Evolutionary conservation across 2,888 invertebrate species (phyloP).

Genomic region (Cotesia congregata): DNA sequence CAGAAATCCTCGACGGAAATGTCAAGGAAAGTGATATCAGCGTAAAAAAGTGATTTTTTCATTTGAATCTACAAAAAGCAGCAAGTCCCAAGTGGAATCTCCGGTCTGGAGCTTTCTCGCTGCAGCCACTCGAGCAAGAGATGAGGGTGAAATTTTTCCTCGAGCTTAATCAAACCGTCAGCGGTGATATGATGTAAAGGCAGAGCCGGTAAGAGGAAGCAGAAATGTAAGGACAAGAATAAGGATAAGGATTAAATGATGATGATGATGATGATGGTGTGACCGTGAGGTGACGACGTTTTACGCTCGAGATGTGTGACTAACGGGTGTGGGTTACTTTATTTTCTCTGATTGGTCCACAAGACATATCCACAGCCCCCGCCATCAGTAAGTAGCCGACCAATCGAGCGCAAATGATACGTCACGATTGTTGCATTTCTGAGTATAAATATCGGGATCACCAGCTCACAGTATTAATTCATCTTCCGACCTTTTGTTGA

Average conservation of each 20-base stretch:
- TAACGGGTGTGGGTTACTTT: constrained; percentile 36
- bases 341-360: constrained; percentile 44
- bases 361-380: constrained; percentile 38
- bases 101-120: too few relatives aligned
- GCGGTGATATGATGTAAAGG: too few relatives aligned
- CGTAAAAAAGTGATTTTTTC: not conserved
- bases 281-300: constrained; percentile 18
- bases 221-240: not conserved
- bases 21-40: not conserved
- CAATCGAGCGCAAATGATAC: constrained; percentile 64
- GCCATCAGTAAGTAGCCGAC: constrained; percentile 47
- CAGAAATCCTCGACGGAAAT: too few relatives aligned
- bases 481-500: constrained; percentile 49
- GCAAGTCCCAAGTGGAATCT: too few relatives aligned
- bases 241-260: not conserved
- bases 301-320: constrained; percentile 19
- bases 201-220: not conserved
- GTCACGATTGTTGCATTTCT: constrained; percentile 65
- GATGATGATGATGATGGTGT: not conserved
- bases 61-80: not conserved
- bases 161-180: not conserved
- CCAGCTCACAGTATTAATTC: constrained; percentile 58
- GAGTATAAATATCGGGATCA: constrained; percentile 68
- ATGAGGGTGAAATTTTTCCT: constrained; percentile 23
- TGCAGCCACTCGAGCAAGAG: constrained; percentile 20